Evolutionary conservation across 2,888 invertebrate genomes (phyloP).

Genomic region (Nudaria mundana): DNA sequence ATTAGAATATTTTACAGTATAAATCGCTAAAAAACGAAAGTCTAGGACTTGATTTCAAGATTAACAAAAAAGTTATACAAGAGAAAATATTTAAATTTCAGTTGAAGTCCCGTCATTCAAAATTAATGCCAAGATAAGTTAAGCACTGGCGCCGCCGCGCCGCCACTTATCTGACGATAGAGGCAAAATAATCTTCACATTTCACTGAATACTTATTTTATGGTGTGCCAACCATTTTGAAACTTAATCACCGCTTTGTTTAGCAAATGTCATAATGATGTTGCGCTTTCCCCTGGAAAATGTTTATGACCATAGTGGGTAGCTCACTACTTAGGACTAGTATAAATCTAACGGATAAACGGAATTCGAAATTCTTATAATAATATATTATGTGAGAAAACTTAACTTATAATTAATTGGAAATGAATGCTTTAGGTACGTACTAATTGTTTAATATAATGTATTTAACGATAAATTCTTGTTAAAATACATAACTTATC

Average conservation of each 20-base stretch:
- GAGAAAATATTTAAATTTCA: no score
- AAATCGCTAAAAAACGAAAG: no score
- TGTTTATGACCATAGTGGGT: conserved; percentile 6
- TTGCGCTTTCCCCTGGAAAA: background rate
- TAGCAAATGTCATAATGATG: background rate
- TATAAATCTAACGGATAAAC: conserved; percentile 12
- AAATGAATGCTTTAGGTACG: no score
- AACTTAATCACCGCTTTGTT: conserved; percentile 12
- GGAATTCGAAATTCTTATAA: no score
- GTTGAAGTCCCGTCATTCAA: conserved; percentile 6
- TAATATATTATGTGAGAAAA: no score
- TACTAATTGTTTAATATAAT: no score
- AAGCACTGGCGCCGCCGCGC: conserved; percentile 12
- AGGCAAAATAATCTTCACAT: conserved; percentile 16
- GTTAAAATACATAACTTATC: no score
- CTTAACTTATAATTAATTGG: no score
- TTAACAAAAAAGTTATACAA: no score
- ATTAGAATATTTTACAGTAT: no score
- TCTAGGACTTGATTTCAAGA: no score
- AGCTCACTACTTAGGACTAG: conserved; percentile 12
- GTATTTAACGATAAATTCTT: no score
- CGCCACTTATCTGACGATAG: conserved; percentile 10
- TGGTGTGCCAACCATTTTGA: conserved; percentile 7
- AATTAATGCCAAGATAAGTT: conserved; percentile 11
- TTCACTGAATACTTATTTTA: conserved; percentile 12